Evolutionary conservation across 2,888 invertebrate species (phyloP), one percentile per base, ranked within the genome.

Genomic region (Venustoraphidia nigricollis): DNA sequence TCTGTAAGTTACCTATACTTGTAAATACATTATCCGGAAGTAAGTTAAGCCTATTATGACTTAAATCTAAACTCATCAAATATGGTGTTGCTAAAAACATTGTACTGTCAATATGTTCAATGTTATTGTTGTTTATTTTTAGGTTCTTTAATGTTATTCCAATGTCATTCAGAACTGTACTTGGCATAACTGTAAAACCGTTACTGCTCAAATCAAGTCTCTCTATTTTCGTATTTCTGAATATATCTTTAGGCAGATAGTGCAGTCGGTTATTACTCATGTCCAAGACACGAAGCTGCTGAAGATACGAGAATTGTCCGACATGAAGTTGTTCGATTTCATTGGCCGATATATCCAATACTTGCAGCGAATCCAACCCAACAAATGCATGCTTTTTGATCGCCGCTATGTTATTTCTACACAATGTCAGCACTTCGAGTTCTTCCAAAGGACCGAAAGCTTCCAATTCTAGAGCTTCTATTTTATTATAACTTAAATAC

Each of bases 21-120:
- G 83, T 83, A 64, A 92, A 91, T 14, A 89, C 88, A 63, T 89
- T 90, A 67, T 91, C 91, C 3, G 90, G 89, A 53, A 92, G 67
- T 53, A 90, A 85, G 13, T 85, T 85, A 52, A 91, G 72, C 59
- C 83, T 81, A 67, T 92, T 92, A 59, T 77, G 75, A 42, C 83
- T 83, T 59, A 92, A 67, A 67, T 87, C 83, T 49, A 92, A 70
- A 56, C 77, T 79, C 49, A 84, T 76, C 41, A 92, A 68, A 62
- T 83, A 84, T 46, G 88, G 84, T 35, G 84, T 85, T 58, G 83
- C 82, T 40, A 87, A 81, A 61, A 91, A 90, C 68, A 89, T 87
- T 52, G 85, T 88, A 56, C 85, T 84, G 64, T 92, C 91, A 55
- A 92, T 72, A 62, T 88, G 89, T 62, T 91, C 90, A 53, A 93